Evolutionary conservation across 2,888 invertebrate species (phyloP).

Genomic region (Acleris emargana): DNA sequence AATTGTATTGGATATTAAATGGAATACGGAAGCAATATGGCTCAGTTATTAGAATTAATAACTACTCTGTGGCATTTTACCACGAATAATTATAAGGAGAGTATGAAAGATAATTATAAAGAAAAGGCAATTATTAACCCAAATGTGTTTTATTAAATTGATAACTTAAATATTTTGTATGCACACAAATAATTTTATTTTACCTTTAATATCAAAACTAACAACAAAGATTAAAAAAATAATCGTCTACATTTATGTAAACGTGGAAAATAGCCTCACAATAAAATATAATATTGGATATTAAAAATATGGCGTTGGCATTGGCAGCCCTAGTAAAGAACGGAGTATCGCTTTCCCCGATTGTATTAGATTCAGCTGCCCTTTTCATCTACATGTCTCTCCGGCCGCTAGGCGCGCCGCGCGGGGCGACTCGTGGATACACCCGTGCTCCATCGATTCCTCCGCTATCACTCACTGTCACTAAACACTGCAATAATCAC

Average conservation of each 20-base stretch:
- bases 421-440: slow-evolving; percentile 66
- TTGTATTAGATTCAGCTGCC: slow-evolving; percentile 84
- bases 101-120: no score
- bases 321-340: slow-evolving; percentile 66
- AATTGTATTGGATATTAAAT: slow-evolving; percentile 31
- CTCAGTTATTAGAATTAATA: slow-evolving; percentile 19
- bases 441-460: slow-evolving; percentile 46
- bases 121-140: no score
- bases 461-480: slow-evolving; percentile 31
- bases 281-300: neutral
- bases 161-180: neutral
- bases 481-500: slow-evolving; percentile 20
- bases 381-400: slow-evolving; percentile 82
- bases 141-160: no score
- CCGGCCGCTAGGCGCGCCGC: slow-evolving; percentile 45
- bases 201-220: no score
- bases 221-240: no score
- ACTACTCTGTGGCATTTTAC: slow-evolving; percentile 8
- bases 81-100: slow-evolving; percentile 5
- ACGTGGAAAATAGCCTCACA: neutral
- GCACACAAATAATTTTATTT: neutral
- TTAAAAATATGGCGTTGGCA: slow-evolving; percentile 29
- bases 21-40: slow-evolving; percentile 20
- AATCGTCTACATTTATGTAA: no score
- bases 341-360: slow-evolving; percentile 80